phyloP scores from a whole-genome alignment of 2,113 vertebrate genomes.

The Menura novaehollandiae region DNA sequence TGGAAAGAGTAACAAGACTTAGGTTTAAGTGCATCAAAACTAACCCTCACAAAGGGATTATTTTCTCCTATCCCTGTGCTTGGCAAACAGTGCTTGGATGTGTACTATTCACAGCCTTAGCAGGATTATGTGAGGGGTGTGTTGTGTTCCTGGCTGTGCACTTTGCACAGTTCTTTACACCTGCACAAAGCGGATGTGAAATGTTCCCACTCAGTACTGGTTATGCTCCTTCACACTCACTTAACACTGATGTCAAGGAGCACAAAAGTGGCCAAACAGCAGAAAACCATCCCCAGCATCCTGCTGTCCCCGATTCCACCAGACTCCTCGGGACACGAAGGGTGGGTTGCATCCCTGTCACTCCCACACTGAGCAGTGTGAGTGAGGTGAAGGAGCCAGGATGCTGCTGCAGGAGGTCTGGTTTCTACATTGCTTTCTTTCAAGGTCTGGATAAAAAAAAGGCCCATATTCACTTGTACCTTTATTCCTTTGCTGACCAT shows the following conservation, averaged over 20 bases:
- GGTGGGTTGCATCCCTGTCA: rapidly evolving
- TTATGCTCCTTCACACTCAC: neutral
- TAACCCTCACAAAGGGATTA: neutral
- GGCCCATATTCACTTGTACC: neutral
- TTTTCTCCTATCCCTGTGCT: neutral
- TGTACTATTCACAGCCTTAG: neutral
- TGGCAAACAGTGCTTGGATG: neutral
- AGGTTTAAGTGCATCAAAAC: neutral
- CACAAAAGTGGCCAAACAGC: neutral
- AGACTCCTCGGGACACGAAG: neutral
- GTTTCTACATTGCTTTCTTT: neutral
- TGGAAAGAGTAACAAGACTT: neutral
- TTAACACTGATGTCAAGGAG: neutral
- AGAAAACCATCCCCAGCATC: neutral
- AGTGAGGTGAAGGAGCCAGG: neutral
- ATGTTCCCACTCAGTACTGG: neutral
- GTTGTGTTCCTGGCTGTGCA: neutral
- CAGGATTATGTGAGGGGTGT: neutral
- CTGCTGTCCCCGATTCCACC: neutral
- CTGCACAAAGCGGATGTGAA: neutral
- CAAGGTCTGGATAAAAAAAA: neutral
- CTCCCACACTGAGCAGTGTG: neutral
- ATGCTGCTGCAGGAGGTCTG: neutral
- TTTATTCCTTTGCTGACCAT: neutral
- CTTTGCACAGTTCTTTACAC: neutral